Base-by-base conservation (phyloP, 2,113 vertebrate genomes). In the Noctilio leporinus region DNA sequence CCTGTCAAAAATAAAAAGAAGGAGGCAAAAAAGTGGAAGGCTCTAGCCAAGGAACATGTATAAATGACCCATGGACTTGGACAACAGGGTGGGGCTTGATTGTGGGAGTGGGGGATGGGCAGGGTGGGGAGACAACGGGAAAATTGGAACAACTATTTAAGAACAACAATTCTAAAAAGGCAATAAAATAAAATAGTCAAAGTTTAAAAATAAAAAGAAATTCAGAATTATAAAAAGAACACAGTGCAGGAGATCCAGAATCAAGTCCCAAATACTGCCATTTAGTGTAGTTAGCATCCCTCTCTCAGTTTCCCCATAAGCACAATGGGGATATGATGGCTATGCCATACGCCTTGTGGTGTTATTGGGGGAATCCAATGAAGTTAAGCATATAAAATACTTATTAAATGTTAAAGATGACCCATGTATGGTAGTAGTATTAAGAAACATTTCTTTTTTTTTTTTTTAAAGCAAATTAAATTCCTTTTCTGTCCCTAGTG, bases 401-500 rank as follows among this genome's bases (percentile, higher is more conserved):
- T 64, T 92, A 93, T 85, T 69, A 70, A 78, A n/a, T 78, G n/a
- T 65, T 75, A 83, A 78, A 14, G 38, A 75, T 49, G 72, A 38
- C 7, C 73, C 82, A 47, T 43, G 15, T 47, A 75, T 28, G 22
- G 45, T 22, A 93, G 53, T 65, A 55, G 15, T 88, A 70, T 75
- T 88, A 86, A 17, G 69, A 93, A 91, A 45, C 33, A 38, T 24
- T 94, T 1, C 3, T 49, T 93, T 62, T 86, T 64, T n/a, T n/a
- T n/a, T n/a, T n/a, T n/a, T n/a, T n/a, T n/a, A n/a, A n/a, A 91
- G 40, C 43, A 89, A 89, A 80, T 83, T 76, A 77, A 89, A 80
- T 91, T 16, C 10, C 14, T 69, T 81, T 90, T 84, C 73, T 82
- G n/a, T 83, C 57, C 38, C 86, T 78, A 89, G 64, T 35, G 64